Evolutionary conservation across 2,797 vertebrate species (phyloP).

Genomic region (Cirrhinus molitorella): DNA sequence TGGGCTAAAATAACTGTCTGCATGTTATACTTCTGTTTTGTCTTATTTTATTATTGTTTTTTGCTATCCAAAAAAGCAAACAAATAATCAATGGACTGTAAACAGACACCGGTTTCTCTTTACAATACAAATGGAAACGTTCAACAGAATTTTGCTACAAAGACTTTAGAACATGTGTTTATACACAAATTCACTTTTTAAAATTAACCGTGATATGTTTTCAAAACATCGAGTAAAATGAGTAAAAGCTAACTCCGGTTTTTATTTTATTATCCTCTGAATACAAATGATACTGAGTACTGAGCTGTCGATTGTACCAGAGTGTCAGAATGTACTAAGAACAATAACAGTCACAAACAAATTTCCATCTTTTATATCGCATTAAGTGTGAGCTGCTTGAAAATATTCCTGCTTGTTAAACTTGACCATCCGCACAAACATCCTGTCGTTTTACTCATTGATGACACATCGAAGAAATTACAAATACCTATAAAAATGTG

Average conservation of each 20-base stretch:
- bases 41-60: too few relatives aligned
- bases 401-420: background rate
- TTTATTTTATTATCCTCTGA: background rate
- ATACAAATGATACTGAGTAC: background rate
- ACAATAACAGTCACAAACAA: background rate
- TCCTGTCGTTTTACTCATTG: constrained; percentile 74
- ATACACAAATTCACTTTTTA: background rate
- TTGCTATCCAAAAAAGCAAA: background rate
- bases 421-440: constrained; percentile 81
- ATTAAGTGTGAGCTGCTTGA: background rate
- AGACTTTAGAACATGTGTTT: background rate
- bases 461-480: constrained; percentile 68
- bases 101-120: background rate
- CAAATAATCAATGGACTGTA: background rate
- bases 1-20: background rate
- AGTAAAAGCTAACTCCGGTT: background rate
- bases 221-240: background rate
- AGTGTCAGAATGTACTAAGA: background rate
- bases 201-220: background rate
- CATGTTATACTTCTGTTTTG: background rate
- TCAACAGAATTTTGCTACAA: background rate
- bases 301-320: background rate
- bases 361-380: background rate
- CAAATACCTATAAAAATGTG: background rate
- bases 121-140: background rate